These are phyloP conservation scores for Diorhabda carinulata DNA, from an alignment of 1,140 invertebrate genomes.

Conservation along the genomic window DNA sequence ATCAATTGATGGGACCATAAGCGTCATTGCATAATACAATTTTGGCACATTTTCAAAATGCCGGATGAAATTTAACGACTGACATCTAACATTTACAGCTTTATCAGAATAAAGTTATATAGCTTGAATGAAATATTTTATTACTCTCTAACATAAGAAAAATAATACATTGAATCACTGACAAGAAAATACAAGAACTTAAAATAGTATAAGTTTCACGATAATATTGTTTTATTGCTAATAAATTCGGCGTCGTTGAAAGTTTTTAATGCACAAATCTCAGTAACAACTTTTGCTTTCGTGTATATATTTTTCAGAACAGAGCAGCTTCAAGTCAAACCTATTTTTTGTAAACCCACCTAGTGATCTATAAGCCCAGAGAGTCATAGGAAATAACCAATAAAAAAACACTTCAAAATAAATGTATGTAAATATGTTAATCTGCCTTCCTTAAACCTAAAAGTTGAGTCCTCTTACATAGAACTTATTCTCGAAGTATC, in stretches of 20 bases:
- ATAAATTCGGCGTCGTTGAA: constrained; percentile 44
- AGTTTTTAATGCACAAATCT: constrained; percentile 31
- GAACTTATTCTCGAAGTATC: too few relatives aligned
- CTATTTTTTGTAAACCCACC: constrained; percentile 23
- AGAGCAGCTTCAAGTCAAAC: constrained; percentile 26
- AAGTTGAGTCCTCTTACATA: too few relatives aligned
- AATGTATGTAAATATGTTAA: neutral
- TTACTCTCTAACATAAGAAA: constrained; percentile 23
- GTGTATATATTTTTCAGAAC: constrained; percentile 32
- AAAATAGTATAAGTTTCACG: constrained; percentile 45
- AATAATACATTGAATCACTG: constrained; percentile 43
- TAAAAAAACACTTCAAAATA: neutral
- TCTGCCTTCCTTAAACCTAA: too few relatives aligned
- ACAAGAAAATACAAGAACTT: constrained; percentile 44
- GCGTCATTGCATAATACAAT: too few relatives aligned
- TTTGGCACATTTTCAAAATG: too few relatives aligned
- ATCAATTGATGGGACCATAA: too few relatives aligned
- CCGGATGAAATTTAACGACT: too few relatives aligned
- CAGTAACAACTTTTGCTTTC: constrained; percentile 33
- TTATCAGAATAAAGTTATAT: too few relatives aligned
- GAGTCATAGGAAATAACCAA: neutral
- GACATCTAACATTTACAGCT: too few relatives aligned
- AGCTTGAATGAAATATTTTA: too few relatives aligned
- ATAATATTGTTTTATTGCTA: constrained; percentile 44
- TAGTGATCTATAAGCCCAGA: neutral